Conservation (phyloP, 2,797 vertebrate genomes). For the Mormyrops boulengeri region DNA sequence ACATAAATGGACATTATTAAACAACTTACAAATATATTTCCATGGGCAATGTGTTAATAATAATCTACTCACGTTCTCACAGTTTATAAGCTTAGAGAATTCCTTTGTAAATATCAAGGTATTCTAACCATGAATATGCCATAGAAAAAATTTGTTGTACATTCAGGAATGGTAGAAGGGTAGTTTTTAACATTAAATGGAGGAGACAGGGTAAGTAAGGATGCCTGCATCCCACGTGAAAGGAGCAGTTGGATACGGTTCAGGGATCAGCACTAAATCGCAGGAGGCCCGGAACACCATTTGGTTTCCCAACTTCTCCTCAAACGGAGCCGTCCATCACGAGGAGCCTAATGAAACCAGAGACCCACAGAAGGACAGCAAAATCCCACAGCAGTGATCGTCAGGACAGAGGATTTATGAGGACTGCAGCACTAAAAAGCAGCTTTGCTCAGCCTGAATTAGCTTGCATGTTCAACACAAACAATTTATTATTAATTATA, state of each 20-base stretch:
- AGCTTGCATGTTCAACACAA: not conserved
- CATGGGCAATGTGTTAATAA: not conserved
- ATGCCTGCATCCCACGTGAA: not conserved
- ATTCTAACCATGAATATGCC: not conserved
- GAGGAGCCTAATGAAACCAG: not conserved
- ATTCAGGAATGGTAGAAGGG: not conserved
- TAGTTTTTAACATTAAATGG: not conserved
- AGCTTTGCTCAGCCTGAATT: not conserved
- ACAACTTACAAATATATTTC: not conserved
- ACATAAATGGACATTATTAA: not conserved
- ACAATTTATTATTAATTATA: not conserved
- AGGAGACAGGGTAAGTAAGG: not conserved
- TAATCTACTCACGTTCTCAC: not conserved
- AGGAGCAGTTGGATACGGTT: not conserved
- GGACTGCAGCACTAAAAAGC: not conserved
- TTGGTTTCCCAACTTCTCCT: not conserved
- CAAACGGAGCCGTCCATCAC: not conserved
- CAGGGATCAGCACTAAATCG: not conserved
- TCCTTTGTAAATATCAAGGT: not conserved
- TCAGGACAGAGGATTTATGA: not conserved
- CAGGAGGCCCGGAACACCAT: not conserved
- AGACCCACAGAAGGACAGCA: not conserved
- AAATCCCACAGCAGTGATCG: not conserved
- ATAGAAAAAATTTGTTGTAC: too few relatives aligned
- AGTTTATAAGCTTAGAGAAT: not conserved